Conservation (phyloP, 2,888 invertebrate genomes). For the Cyrtodaria siliqua region DNA sequence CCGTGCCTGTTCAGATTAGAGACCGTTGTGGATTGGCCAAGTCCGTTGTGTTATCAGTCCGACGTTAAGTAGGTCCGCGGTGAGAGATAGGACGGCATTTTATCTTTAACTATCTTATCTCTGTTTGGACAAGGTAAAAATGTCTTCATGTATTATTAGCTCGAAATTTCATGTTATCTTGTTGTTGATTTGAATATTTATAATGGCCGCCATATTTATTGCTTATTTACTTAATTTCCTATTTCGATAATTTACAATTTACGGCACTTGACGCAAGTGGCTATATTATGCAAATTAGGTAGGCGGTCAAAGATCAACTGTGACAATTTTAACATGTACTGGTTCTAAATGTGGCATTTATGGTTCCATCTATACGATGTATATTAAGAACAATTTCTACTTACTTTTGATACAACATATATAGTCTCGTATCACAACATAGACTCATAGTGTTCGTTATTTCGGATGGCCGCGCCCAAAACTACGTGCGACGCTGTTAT, state of each 20-base stretch:
- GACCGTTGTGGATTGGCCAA: slow-evolving; percentile 42
- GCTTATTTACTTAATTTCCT: slow-evolving; percentile 62
- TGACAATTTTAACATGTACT: slow-evolving; percentile 2
- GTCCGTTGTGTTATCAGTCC: slow-evolving; percentile 49
- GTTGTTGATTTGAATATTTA: slow-evolving; percentile 54
- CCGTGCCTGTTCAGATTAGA: slow-evolving; percentile 42
- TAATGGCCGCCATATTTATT: slow-evolving; percentile 62
- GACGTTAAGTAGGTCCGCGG: slow-evolving; percentile 56
- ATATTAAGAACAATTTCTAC: too few relatives aligned
- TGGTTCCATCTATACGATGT: too few relatives aligned
- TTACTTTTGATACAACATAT: too few relatives aligned
- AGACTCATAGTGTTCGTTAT: too few relatives aligned
- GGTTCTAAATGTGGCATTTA: too few relatives aligned
- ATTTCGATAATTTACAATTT: slow-evolving; percentile 43
- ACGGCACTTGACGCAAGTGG: slow-evolving; percentile 54
- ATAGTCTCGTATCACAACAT: too few relatives aligned
- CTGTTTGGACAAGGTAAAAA: slow-evolving; percentile 58
- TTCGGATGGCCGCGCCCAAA: too few relatives aligned
- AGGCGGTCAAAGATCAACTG: slow-evolving; percentile 33
- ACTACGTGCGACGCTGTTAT: slow-evolving; percentile 11
- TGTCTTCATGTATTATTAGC: slow-evolving; percentile 66
- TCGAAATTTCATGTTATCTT: slow-evolving; percentile 53
- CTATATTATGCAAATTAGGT: slow-evolving; percentile 66
- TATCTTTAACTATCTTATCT: slow-evolving; percentile 64
- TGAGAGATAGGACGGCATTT: slow-evolving; percentile 47